Conservation (phyloP, 2,113 vertebrate genomes). For the Cyanoramphus novaezelandiae region DNA sequence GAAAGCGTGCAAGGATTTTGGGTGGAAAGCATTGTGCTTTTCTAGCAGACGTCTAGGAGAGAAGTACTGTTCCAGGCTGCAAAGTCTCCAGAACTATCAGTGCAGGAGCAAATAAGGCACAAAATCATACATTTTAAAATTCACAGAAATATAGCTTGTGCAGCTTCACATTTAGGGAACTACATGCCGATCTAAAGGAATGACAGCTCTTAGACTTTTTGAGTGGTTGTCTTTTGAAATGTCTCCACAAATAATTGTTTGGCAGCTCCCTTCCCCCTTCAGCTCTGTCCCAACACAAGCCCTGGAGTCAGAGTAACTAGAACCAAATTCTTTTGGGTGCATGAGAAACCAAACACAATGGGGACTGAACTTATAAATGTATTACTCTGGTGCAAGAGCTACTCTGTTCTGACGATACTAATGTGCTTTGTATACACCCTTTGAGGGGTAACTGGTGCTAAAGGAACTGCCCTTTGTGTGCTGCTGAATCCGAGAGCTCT, state of each 20-base stretch:
- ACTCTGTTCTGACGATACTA: not conserved
- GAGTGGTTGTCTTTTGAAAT: not conserved
- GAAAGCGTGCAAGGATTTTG: not conserved
- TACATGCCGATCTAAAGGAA: not conserved
- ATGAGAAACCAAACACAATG: slow-evolving; percentile 37
- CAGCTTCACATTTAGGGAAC: not conserved
- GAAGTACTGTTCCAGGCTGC: not conserved
- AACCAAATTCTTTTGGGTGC: slow-evolving; percentile 9
- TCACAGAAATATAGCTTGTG: not conserved
- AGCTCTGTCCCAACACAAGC: not conserved
- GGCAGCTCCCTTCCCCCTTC: not conserved
- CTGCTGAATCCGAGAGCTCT: not conserved
- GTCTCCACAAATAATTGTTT: not conserved
- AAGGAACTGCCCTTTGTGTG: not conserved
- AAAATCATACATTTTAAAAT: not conserved
- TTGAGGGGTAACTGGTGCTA: not conserved
- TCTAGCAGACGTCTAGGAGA: not conserved
- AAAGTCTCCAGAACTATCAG: not conserved
- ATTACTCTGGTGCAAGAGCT: slow-evolving; percentile 2
- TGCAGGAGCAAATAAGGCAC: not conserved
- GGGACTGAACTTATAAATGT: not conserved
- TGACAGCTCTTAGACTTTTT: not conserved
- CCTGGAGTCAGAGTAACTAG: not conserved
- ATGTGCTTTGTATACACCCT: not conserved
- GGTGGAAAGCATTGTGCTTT: not conserved